A percentile compares a stretch with the other conserved stretches of the same genome.
phyloP scores from a whole-genome alignment of 1,140 invertebrate genomes.

The Apis dorsata region DNA sequence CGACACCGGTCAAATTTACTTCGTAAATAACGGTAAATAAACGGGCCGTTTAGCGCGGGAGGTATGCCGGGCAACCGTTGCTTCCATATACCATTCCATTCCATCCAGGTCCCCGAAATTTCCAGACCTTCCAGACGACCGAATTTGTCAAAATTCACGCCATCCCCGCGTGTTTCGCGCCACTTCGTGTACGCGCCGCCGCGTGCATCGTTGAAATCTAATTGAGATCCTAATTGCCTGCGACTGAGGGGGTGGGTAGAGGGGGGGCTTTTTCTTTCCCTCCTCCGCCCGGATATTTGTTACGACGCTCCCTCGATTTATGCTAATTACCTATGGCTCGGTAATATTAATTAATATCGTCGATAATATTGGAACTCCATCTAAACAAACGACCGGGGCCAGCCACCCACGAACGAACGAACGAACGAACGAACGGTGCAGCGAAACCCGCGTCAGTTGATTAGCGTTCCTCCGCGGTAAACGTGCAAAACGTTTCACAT shows the following conservation, averaged over 20 bases:
- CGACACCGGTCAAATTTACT: slow-evolving; percentile 53
- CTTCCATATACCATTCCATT: too few species aligned
- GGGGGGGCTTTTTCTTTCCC: background rate
- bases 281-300: slow-evolving; percentile 22
- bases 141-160: slow-evolving; percentile 38
- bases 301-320: slow-evolving; percentile 47
- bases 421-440: slow-evolving; percentile 39
- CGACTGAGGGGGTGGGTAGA: background rate
- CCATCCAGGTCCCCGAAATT: slow-evolving; percentile 23
- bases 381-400: slow-evolving; percentile 73
- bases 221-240: slow-evolving; percentile 52
- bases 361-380: slow-evolving; percentile 75
- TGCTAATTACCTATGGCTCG: slow-evolving; percentile 54
- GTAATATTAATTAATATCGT: slow-evolving; percentile 73
- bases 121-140: slow-evolving; percentile 27
- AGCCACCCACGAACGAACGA: slow-evolving; percentile 15
- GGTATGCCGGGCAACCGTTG: too few species aligned
- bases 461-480: slow-evolving; percentile 34
- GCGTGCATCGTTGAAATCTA: slow-evolving; percentile 42
- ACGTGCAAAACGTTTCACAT: background rate
- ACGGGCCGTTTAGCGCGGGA: slow-evolving; percentile 40
- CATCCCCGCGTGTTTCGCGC: too few species aligned
- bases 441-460: slow-evolving; percentile 56
- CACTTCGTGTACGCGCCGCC: slow-evolving; percentile 8
- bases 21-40: slow-evolving; percentile 62